phyloP scores from a whole-genome alignment of 2,888 invertebrate species.

The Drosophila anceps region DNA sequence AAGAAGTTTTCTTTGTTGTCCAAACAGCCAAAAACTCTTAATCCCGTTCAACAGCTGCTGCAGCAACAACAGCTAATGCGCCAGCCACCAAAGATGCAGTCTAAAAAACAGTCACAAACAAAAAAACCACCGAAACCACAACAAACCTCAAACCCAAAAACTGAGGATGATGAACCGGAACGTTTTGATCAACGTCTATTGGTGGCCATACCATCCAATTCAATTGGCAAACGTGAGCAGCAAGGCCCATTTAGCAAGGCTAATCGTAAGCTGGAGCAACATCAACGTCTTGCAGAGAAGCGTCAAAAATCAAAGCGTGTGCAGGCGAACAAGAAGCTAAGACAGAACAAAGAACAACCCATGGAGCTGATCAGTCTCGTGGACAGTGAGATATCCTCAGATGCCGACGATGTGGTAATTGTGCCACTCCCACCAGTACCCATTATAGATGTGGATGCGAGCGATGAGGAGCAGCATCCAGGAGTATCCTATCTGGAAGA shows the following conservation, averaged over 20 bases:
- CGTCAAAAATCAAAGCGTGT: conserved; percentile 76
- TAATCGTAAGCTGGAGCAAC: conserved; percentile 72
- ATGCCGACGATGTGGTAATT: conserved; percentile 83
- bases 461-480: conserved; percentile 66
- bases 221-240: conserved; percentile 33
- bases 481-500: conserved; percentile 65
- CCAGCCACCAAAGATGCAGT: conserved; percentile 10
- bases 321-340: conserved; percentile 54
- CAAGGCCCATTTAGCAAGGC: conserved; percentile 73
- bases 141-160: conserved; percentile 17
- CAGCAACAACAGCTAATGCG: conserved; percentile 28
- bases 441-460: conserved; percentile 79
- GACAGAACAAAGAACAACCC: conserved; percentile 27
- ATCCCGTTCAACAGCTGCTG: conserved; percentile 16
- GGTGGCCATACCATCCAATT: conserved; percentile 61
- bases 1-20: conserved; percentile 11
- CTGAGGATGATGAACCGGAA: conserved; percentile 54
- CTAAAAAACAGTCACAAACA: conserved; percentile 33
- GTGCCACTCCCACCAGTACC: conserved; percentile 80
- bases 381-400: conserved; percentile 66
- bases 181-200: conserved; percentile 65
- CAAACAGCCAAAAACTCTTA: conserved; percentile 18
- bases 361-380: conserved; percentile 67
- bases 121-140: conserved; percentile 41
- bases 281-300: conserved; percentile 72